A percentile compares a stretch with the other conserved stretches of the same genome.
These are phyloP conservation scores for Operophtera brumata DNA, from an alignment of 2,888 invertebrate genomes.

Conservation along the genomic window DNA sequence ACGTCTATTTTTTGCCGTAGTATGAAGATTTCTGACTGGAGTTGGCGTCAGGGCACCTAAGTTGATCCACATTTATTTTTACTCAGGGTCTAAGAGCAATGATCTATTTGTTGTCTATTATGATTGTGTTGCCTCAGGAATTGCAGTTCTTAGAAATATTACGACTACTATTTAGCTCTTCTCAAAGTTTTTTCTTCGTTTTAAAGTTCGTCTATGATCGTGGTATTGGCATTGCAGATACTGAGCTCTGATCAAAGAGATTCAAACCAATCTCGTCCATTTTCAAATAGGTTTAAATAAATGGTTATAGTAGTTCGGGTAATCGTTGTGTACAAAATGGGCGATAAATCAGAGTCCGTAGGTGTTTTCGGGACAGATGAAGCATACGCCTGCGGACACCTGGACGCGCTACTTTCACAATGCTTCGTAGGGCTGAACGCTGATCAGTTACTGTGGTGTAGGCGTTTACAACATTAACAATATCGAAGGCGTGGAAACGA, in stretches of 20 bases:
- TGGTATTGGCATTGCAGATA: neutral
- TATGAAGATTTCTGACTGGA: too few species aligned
- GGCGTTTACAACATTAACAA: conserved; percentile 9
- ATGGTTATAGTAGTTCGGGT: conserved; percentile 16
- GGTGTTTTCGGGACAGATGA: conserved; percentile 52
- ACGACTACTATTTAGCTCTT: too few species aligned
- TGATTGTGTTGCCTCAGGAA: too few species aligned
- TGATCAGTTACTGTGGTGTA: conserved; percentile 18
- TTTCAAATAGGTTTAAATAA: conserved; percentile 12
- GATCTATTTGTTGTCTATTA: too few species aligned
- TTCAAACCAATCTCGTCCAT: conserved; percentile 14
- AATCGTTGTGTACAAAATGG: conserved; percentile 18
- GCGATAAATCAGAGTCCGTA: conserved; percentile 33
- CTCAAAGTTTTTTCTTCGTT: too few species aligned
- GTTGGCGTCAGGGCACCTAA: too few species aligned
- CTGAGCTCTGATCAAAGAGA: conserved; percentile 4
- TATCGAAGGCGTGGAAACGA: conserved; percentile 10
- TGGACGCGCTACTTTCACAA: conserved; percentile 47
- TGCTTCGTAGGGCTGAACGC: conserved; percentile 27
- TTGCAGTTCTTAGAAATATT: too few species aligned
- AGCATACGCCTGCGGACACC: conserved; percentile 43
- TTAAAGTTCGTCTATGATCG: neutral
- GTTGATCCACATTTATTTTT: too few species aligned
- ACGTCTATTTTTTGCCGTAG: too few species aligned
- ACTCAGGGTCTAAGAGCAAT: too few species aligned